Conservation (phyloP, 2,113 vertebrate species). For the Rutilus rutilus region DNA sequence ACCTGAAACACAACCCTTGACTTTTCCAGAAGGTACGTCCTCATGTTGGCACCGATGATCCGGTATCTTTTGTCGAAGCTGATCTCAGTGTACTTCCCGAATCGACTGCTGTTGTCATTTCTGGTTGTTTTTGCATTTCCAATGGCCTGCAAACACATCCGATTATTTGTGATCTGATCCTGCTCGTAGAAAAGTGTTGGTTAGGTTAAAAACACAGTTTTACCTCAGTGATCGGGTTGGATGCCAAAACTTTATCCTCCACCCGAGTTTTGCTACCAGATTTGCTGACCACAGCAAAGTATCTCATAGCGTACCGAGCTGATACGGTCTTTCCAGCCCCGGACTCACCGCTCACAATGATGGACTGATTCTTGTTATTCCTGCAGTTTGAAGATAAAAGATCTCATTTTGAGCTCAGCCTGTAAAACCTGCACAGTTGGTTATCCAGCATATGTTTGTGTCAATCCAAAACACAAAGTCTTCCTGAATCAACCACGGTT, state of each 20-base stretch:
- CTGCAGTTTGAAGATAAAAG: constrained; percentile 65
- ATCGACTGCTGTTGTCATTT: constrained; percentile 97
- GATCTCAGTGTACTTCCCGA: constrained; percentile 98
- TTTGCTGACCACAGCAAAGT: constrained; percentile 95
- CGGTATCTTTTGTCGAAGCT: constrained; percentile 88
- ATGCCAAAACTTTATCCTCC: constrained; percentile 95
- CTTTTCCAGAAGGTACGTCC: constrained; percentile 96
- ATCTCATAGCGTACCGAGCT: constrained; percentile 94
- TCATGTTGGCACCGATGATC: constrained; percentile 97
- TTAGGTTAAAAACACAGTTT: not conserved
- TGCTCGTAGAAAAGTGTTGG: too few species aligned
- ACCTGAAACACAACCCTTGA: constrained; percentile 98
- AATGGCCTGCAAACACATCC: constrained; percentile 80
- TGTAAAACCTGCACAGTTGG: not conserved
- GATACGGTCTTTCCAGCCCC: constrained; percentile 98
- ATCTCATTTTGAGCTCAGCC: not conserved
- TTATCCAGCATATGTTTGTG: not conserved
- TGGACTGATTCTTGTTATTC: constrained; percentile 93
- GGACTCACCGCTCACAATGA: constrained; percentile 97
- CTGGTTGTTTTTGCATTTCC: constrained; percentile 97
- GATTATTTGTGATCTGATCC: not conserved
- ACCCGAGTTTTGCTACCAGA: constrained; percentile 87
- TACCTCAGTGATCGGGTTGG: constrained; percentile 96
- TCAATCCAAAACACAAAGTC: not conserved
- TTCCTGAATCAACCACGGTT: not conserved